Conservation (phyloP, 2,113 vertebrate genomes). For the Enhydra lutris region DNA sequence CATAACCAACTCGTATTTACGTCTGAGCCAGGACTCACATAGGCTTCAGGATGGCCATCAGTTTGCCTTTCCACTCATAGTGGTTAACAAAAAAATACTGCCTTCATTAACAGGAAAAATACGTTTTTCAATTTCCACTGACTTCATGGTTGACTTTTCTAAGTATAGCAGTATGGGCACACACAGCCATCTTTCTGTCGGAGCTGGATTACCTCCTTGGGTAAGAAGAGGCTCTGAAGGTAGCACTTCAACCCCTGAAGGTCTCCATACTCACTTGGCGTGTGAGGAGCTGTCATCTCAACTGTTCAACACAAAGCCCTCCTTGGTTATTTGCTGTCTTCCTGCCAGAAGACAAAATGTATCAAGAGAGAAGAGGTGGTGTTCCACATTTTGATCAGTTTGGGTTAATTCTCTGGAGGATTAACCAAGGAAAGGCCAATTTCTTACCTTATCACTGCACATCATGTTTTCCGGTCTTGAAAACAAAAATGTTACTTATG, state of each 20-base stretch:
- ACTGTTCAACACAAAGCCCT: not conserved
- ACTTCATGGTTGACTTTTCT: not conserved
- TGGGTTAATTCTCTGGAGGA: not conserved
- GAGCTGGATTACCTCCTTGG: not conserved
- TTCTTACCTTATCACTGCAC: slow-evolving; percentile 24
- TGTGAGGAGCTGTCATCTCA: not conserved
- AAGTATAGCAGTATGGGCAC: not conserved
- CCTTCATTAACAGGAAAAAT: not conserved
- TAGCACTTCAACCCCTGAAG: not conserved
- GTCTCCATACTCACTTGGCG: no score
- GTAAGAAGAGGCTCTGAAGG: not conserved
- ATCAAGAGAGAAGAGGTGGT: not conserved
- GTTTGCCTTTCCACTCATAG: not conserved
- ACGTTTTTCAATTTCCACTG: not conserved
- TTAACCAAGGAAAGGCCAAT: slow-evolving; percentile 32
- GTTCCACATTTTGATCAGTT: not conserved
- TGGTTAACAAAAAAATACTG: not conserved
- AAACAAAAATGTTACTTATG: slow-evolving; percentile 32
- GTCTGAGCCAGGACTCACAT: not conserved
- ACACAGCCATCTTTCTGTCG: not conserved
- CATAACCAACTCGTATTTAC: no score
- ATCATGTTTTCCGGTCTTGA: slow-evolving; percentile 49
- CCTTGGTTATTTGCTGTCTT: not conserved
- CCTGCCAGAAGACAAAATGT: not conserved
- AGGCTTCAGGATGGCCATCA: not conserved